These are phyloP conservation scores for Lethenteron reissneri DNA, from an alignment of 2,113 vertebrate species.

Conservation along the genomic window DNA sequence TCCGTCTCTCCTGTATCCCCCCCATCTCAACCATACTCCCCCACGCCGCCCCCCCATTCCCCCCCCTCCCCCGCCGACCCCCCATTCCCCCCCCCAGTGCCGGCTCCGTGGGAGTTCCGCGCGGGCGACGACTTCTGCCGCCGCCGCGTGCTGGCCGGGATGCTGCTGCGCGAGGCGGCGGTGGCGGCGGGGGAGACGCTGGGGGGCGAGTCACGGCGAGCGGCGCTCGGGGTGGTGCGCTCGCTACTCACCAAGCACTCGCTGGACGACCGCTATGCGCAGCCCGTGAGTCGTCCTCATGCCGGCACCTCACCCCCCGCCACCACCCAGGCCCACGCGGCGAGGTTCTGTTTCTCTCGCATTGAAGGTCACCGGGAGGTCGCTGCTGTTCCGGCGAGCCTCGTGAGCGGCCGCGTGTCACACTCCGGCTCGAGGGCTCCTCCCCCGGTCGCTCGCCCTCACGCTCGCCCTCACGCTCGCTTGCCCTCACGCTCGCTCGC, in stretches of 20 bases:
- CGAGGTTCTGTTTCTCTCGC: background rate
- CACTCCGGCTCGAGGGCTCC: no score
- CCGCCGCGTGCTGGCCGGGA: slow-evolving; percentile 77
- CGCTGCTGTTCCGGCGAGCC: no score
- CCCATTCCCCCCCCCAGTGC: background rate
- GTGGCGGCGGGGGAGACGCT: slow-evolving; percentile 43
- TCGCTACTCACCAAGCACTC: slow-evolving; percentile 81
- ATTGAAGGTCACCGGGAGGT: no score
- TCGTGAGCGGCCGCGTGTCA: no score
- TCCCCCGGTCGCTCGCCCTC: no score
- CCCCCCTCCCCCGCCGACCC: slow-evolving; percentile 10
- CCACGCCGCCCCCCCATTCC: background rate
- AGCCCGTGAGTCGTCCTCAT: background rate
- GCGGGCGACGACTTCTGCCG: slow-evolving; percentile 79
- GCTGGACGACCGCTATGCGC: slow-evolving; percentile 61
- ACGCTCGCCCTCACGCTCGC: no score
- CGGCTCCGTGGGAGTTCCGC: slow-evolving; percentile 35
- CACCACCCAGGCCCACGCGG: background rate
- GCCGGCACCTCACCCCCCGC: no score
- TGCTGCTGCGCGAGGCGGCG: slow-evolving; percentile 60
- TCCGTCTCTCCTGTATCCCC: slow-evolving; percentile 1
- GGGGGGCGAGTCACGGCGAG: slow-evolving; percentile 42
- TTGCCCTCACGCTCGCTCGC: no score
- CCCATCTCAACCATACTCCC: slow-evolving; percentile 7
- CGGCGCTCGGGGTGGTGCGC: slow-evolving; percentile 56